Percentiles rank a stretch among this genome's conserved stretches.
These are phyloP conservation scores for Notarius quadriscutis DNA, from an alignment of 2,113 vertebrate species.

Conservation along the genomic window DNA sequence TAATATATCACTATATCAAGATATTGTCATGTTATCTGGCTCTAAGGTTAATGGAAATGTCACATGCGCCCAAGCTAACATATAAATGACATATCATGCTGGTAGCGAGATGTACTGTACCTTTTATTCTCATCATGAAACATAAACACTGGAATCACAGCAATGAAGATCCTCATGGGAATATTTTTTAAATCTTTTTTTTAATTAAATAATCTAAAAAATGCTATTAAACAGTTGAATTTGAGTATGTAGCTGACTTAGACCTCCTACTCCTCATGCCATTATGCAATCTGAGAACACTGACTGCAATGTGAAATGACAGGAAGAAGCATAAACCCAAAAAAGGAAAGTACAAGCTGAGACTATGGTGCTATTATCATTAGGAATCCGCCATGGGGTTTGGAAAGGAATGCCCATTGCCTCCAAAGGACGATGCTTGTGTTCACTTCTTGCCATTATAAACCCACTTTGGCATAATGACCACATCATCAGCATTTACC, in stretches of 20 bases:
- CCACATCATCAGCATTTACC: constrained; percentile 6
- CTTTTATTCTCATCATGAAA: constrained; percentile 15
- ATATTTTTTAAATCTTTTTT: constrained; percentile 27
- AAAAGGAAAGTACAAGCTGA: constrained; percentile 7
- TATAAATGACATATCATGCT: background rate
- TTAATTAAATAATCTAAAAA: constrained; percentile 46
- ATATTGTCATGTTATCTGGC: background rate
- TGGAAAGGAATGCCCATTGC: constrained; percentile 52
- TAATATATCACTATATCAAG: background rate
- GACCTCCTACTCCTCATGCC: constrained; percentile 31
- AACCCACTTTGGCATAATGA: constrained; percentile 27
- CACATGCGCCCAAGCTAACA: background rate
- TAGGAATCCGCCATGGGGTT: background rate
- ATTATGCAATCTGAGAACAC: constrained; percentile 1
- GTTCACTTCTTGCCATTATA: constrained; percentile 70
- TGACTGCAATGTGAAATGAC: constrained; percentile 11
- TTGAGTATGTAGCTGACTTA: constrained; percentile 54
- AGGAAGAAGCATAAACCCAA: constrained; percentile 9
- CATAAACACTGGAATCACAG: background rate
- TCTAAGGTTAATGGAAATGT: background rate
- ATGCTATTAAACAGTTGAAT: constrained; percentile 51
- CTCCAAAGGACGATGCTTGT: constrained; percentile 66
- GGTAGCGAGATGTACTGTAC: background rate
- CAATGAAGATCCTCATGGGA: background rate
- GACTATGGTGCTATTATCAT: constrained; percentile 16